Percentiles rank a stretch among this genome's conserved stretches.
Conservation (phyloP, 2,888 invertebrate species). For the Plutella xylostella region DNA sequence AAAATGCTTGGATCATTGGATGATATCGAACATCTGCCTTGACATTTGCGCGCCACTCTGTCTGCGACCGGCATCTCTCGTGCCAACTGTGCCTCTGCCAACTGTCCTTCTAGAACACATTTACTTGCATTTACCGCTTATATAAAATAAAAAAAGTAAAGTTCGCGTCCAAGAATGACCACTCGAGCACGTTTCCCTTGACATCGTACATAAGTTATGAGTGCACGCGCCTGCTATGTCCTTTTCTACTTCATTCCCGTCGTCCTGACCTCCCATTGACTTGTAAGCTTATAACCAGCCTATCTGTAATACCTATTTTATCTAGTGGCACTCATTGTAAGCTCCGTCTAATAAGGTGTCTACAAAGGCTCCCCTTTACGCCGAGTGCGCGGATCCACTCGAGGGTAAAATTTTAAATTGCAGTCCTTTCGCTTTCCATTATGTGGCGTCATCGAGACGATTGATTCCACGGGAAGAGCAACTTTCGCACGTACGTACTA, state of each 20-base stretch:
- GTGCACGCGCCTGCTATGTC: too few relatives aligned
- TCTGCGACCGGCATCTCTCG: constrained; percentile 26
- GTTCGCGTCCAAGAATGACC: constrained; percentile 17
- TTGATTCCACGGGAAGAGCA: constrained; percentile 8
- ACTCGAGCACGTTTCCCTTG: constrained; percentile 45
- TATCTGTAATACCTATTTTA: too few relatives aligned
- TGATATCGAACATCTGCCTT: constrained; percentile 29
- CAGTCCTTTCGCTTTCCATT: not conserved
- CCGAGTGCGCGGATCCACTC: not conserved
- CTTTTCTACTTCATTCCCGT: too few relatives aligned
- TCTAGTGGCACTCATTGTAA: too few relatives aligned
- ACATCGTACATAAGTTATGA: constrained; percentile 25
- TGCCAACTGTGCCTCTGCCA: constrained; percentile 30
- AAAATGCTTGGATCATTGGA: too few relatives aligned
- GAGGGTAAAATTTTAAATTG: constrained; percentile 10
- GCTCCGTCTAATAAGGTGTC: too few relatives aligned
- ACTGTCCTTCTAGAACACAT: constrained; percentile 29
- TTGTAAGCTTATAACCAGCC: too few relatives aligned
- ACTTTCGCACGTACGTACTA: too few relatives aligned
- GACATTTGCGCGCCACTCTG: constrained; percentile 58
- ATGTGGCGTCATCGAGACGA: constrained; percentile 1
- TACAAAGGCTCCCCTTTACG: not conserved
- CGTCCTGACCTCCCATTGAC: too few relatives aligned
- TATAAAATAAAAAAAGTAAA: not conserved
- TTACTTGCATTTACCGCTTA: constrained; percentile 7